Conservation (phyloP, 1,140 invertebrate species). For the Drosophila miranda region DNA sequence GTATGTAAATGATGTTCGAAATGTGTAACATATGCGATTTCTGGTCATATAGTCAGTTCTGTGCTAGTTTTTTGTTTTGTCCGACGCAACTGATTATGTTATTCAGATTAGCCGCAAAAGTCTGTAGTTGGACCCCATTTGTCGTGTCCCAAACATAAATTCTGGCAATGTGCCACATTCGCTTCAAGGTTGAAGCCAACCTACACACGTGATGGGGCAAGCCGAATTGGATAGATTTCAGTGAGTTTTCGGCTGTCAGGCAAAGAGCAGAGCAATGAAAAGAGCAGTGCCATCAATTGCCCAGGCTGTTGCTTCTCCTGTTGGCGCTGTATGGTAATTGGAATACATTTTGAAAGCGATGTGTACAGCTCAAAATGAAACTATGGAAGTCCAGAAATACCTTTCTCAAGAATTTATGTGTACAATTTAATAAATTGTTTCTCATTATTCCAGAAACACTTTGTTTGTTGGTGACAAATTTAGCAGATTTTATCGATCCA, state of each 20-base stretch:
- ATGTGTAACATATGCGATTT: slow-evolving; percentile 43
- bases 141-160: slow-evolving; percentile 33
- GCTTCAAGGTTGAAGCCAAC: no score
- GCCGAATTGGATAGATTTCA: slow-evolving; percentile 44
- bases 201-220: slow-evolving; percentile 8
- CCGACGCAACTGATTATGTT: slow-evolving; percentile 60
- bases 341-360: no score
- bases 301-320: background rate
- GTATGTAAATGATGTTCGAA: slow-evolving; percentile 54
- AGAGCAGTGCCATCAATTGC: slow-evolving; percentile 67
- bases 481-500: slow-evolving; percentile 17
- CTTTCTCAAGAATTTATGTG: no score
- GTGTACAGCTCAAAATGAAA: no score
- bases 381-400: no score
- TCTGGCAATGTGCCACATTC: slow-evolving; percentile 22
- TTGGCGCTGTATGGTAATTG: no score
- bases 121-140: slow-evolving; percentile 40
- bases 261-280: slow-evolving; percentile 65
- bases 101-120: slow-evolving; percentile 61
- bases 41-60: slow-evolving; percentile 51
- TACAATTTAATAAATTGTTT: background rate
- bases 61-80: slow-evolving; percentile 35
- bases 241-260: slow-evolving; percentile 46
- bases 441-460: background rate
- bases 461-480: background rate